phyloP scores from a whole-genome alignment of 2,113 vertebrate species.

The Aythya baeri region DNA sequence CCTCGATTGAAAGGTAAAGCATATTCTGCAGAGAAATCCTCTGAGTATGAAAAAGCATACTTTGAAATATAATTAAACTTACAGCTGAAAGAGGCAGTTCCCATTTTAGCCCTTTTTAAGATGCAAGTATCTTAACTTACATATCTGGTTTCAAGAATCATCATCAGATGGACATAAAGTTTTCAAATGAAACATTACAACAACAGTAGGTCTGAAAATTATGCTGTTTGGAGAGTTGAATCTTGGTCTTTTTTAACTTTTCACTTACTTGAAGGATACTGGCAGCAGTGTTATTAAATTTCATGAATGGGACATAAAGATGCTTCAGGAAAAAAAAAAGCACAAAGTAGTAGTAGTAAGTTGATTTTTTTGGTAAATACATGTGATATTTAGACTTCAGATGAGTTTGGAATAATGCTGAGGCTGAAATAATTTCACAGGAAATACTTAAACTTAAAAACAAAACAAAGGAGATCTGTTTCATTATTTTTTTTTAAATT shows the following conservation, averaged over 20 bases:
- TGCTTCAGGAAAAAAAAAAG: neutral
- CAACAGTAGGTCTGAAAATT: neutral
- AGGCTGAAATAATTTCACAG: neutral
- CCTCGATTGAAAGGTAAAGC: slow-evolving; percentile 90
- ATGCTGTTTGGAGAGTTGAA: neutral
- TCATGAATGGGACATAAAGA: neutral
- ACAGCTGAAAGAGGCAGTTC: neutral
- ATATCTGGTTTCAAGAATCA: neutral
- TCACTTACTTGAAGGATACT: neutral
- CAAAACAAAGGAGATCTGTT: neutral
- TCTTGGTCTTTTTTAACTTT: neutral
- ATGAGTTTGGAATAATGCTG: neutral
- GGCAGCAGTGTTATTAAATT: neutral
- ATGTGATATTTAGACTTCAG: neutral
- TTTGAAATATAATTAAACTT: neutral
- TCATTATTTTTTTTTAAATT: neutral
- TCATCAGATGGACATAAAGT: neutral
- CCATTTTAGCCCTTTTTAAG: neutral
- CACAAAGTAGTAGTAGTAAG: neutral
- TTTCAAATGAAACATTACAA: neutral
- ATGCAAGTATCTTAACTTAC: neutral
- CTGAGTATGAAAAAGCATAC: neutral
- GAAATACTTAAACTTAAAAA: neutral
- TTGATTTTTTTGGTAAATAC: neutral
- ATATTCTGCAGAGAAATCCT: neutral